phyloP scores from a whole-genome alignment of 2,888 invertebrate species.

The Noctua fimbriata region DNA sequence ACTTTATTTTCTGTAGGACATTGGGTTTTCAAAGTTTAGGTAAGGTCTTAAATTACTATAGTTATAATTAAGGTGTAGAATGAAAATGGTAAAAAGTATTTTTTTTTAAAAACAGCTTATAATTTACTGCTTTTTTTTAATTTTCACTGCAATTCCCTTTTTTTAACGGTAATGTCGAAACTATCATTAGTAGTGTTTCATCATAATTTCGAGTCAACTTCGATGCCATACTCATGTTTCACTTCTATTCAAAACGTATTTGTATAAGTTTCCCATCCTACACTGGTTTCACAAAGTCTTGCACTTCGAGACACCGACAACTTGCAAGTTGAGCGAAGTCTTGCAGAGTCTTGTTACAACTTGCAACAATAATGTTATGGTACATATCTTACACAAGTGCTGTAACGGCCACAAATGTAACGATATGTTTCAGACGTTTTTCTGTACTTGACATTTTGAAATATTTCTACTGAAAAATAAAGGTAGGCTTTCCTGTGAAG shows the following conservation, averaged over 20 bases:
- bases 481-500: not conserved
- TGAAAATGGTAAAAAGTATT: not conserved
- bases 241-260: conserved; percentile 12
- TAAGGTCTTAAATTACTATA: no score
- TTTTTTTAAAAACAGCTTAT: no score
- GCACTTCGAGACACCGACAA: conserved; percentile 42
- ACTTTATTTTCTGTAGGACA: not conserved
- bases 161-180: not conserved
- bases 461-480: not conserved
- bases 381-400: conserved; percentile 18
- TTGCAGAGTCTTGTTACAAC: conserved; percentile 46
- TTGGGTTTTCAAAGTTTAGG: not conserved
- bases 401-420: not conserved
- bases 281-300: conserved; percentile 38
- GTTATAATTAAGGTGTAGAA: no score
- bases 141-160: not conserved
- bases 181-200: not conserved
- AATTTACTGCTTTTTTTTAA: not conserved
- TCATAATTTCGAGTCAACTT: not conserved
- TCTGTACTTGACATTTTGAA: not conserved
- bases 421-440: not conserved
- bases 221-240: not conserved
- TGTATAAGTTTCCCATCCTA: conserved; percentile 39
- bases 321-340: conserved; percentile 47
- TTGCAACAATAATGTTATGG: conserved; percentile 39